Base-by-base conservation (phyloP, 1,140 invertebrate genomes). In the Tribolium castaneum region DNA sequence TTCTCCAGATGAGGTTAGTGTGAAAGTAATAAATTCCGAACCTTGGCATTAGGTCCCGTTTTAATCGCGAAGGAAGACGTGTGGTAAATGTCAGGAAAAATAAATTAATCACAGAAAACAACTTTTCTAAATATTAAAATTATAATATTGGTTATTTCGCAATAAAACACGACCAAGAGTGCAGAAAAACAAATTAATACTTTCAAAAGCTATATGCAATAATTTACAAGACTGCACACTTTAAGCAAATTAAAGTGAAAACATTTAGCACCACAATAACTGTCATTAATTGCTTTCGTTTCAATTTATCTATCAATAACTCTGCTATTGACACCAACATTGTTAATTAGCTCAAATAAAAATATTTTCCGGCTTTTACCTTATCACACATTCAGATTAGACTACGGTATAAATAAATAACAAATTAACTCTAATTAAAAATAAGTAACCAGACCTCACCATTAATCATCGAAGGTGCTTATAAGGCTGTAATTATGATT, bases 1-100 rank as follows among this genome's bases (percentile, higher is more conserved):
- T 45, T 78, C 78, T 70, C 12, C 34, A 35, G 45, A 77, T 19
- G 66, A 79, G 13, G 54, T 59, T 22, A 70, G 6, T 70, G 71
- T 77, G 39, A 76, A 82, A 71, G 81, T 56, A 30, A 56, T 52
- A 39, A 72, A 59, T 25, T 77, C 19, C 49, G 6, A 73, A 66
- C 59, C 30, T 66, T 66, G 59, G 30, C 59, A 66, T 66, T 66
- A 66, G 34, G 30, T 34, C 59, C 6, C 5, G 12, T 35, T 66
- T 14, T 35, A 3, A 35, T 12, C 12, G 0, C 59, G n/a, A 66
- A 62, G 59, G 59, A 35, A 66, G 25, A 12, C n/a, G 30, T 12
- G 22, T 3, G 12, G 3, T 35, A 66, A 66, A 66, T 39, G 59
- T 39, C 59, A 66, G n/a, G 6, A 14, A 66, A 66, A 13, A 59